Conservation (phyloP, 1,140 invertebrate species). For the Zophobas atratus region DNA sequence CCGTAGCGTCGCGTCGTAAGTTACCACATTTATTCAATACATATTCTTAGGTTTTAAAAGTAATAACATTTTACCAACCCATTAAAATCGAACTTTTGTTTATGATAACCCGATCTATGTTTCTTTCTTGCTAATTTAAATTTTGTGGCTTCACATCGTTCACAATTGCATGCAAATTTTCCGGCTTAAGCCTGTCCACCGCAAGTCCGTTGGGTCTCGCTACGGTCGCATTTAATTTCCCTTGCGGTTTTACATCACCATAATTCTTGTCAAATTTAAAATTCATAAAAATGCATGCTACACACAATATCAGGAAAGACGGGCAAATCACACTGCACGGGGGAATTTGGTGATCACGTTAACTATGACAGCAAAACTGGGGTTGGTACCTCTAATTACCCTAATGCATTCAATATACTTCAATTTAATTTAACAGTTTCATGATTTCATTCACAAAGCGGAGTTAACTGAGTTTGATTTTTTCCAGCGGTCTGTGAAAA, state of each 20-base stretch:
- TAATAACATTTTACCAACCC: too few species aligned
- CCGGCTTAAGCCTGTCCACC: slow-evolving; percentile 37
- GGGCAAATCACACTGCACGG: slow-evolving; percentile 1
- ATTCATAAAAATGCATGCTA: slow-evolving; percentile 55
- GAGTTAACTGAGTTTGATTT: neutral
- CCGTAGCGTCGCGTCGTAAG: neutral
- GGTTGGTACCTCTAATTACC: slow-evolving; percentile 29
- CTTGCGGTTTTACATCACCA: slow-evolving; percentile 52
- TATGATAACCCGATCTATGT: neutral
- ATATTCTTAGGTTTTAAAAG: too few species aligned
- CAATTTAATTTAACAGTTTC: slow-evolving; percentile 27
- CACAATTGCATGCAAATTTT: slow-evolving; percentile 37
- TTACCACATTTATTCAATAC: neutral
- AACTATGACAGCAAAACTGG: slow-evolving; percentile 8
- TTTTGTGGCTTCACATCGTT: slow-evolving; percentile 12
- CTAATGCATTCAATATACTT: slow-evolving; percentile 38
- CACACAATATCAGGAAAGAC: slow-evolving; percentile 35
- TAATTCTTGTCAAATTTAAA: slow-evolving; percentile 56
- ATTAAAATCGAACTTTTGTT: too few species aligned
- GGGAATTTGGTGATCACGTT: slow-evolving; percentile 36
- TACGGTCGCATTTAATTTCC: slow-evolving; percentile 51
- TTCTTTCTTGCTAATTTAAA: slow-evolving; percentile 38
- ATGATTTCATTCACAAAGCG: slow-evolving; percentile 33
- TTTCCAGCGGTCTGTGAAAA: neutral
- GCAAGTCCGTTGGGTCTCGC: slow-evolving; percentile 34